Conservation (phyloP, 2,113 vertebrate genomes). For the Podarcis muralis region DNA sequence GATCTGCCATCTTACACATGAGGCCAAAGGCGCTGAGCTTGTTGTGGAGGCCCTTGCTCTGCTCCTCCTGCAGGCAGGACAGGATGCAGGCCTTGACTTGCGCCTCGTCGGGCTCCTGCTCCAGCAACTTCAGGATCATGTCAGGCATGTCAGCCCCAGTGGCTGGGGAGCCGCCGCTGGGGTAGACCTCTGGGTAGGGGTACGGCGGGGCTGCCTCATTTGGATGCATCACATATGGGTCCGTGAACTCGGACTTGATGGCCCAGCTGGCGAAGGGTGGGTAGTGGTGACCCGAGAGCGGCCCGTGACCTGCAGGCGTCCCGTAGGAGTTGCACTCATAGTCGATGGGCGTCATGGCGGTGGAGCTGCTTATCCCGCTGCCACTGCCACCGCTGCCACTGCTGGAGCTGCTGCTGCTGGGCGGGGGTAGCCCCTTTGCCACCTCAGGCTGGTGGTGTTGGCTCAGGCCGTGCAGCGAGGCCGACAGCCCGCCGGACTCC, state of each 20-base stretch:
- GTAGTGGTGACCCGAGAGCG: slow-evolving; percentile 87
- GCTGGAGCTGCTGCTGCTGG: slow-evolving; percentile 50
- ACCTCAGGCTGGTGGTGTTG: slow-evolving; percentile 67
- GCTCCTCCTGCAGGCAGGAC: slow-evolving; percentile 92
- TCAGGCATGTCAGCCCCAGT: slow-evolving; percentile 81
- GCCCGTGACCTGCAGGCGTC: slow-evolving; percentile 80
- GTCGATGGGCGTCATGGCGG: slow-evolving; percentile 83
- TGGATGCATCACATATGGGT: slow-evolving; percentile 85
- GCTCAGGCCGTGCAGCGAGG: slow-evolving; percentile 78
- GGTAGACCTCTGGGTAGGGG: slow-evolving; percentile 87
- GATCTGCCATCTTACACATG: slow-evolving; percentile 97
- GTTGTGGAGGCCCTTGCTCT: slow-evolving; percentile 83
- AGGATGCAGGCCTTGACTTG: slow-evolving; percentile 89
- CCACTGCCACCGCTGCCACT: no score
- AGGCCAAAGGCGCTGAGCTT: slow-evolving; percentile 90
- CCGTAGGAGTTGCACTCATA: slow-evolving; percentile 86
- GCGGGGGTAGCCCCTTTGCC: slow-evolving; percentile 83
- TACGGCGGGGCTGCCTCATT: slow-evolving; percentile 85
- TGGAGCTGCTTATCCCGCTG: slow-evolving; percentile 39
- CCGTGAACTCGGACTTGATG: slow-evolving; percentile 95
- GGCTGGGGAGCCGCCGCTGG: slow-evolving; percentile 28
- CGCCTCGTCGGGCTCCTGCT: slow-evolving; percentile 90
- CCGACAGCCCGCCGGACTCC: slow-evolving; percentile 81
- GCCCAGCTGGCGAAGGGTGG: slow-evolving; percentile 85
- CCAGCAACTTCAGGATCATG: slow-evolving; percentile 91